A percentile compares a stretch with the other conserved stretches of the same genome.
phyloP scores from a whole-genome alignment of 64 coral and sea anemone genomes.

The Platygyra sinensis region DNA sequence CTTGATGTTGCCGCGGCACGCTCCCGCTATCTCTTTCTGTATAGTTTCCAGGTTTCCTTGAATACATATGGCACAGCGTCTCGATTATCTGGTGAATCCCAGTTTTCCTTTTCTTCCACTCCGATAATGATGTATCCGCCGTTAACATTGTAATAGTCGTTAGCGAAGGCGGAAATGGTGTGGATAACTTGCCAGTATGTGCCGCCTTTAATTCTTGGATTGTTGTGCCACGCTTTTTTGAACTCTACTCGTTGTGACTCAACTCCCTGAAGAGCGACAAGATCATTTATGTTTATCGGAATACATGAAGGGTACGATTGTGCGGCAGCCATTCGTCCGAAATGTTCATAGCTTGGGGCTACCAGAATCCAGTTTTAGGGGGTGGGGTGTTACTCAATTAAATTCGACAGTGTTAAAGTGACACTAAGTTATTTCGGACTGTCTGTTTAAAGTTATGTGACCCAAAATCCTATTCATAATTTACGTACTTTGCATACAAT shows the following conservation, averaged over 20 bases:
- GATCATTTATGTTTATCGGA: constrained; percentile 5
- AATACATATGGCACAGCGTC: constrained; percentile 14
- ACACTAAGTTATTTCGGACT: too few species aligned
- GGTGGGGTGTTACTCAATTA: too few species aligned
- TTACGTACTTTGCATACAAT: too few species aligned
- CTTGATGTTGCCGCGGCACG: constrained; percentile 51
- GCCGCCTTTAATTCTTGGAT: not conserved
- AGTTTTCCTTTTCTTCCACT: constrained; percentile 34
- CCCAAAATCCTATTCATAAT: too few species aligned
- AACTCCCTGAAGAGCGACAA: constrained; percentile 44
- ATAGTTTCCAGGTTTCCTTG: constrained; percentile 15
- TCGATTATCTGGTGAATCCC: not conserved
- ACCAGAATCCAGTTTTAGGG: not conserved
- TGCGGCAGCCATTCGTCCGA: not conserved
- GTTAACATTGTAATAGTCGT: constrained; percentile 74
- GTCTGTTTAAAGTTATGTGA: too few species aligned
- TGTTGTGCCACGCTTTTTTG: constrained; percentile 65
- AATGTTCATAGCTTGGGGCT: too few species aligned
- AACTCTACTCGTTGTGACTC: constrained; percentile 75
- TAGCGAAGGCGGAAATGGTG: constrained; percentile 74
- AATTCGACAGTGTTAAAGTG: too few species aligned
- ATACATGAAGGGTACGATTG: not conserved
- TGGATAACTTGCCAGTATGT: constrained; percentile 64
- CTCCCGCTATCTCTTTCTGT: constrained; percentile 22
- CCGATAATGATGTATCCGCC: constrained; percentile 79